phyloP scores from a whole-genome alignment of 2,797 vertebrate genomes.

The Enteromius fasciolatus region DNA sequence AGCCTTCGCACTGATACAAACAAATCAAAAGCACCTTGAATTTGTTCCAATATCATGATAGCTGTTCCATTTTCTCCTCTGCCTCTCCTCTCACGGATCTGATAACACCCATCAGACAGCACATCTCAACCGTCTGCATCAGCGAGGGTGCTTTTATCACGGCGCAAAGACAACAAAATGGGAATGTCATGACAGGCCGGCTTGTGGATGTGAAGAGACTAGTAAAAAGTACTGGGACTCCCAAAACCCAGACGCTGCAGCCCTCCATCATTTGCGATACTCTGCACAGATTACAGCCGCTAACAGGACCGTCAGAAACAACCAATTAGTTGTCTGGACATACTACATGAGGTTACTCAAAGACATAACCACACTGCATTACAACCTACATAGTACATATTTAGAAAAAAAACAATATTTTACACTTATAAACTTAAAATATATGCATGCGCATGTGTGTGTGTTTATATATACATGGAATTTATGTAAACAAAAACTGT shows the following conservation, averaged over 20 bases:
- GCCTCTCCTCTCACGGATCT: slow-evolving; percentile 4
- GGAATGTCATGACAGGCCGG: slow-evolving; percentile 27
- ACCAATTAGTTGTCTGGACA: background rate
- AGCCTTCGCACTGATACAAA: background rate
- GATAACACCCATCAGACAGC: slow-evolving; percentile 19
- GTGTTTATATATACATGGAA: too few relatives aligned
- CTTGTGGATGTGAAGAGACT: slow-evolving; percentile 24
- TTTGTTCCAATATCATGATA: background rate
- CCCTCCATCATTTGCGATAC: background rate
- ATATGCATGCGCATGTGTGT: too few relatives aligned
- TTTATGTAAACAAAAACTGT: background rate
- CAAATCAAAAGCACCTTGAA: slow-evolving; percentile 1
- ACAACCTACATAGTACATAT: too few relatives aligned
- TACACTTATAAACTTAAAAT: too few relatives aligned
- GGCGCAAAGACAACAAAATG: slow-evolving; percentile 29
- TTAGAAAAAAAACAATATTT: too few relatives aligned
- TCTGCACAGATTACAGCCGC: background rate
- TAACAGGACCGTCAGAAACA: background rate
- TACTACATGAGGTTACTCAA: background rate
- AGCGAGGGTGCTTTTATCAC: slow-evolving; percentile 32
- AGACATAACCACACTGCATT: background rate
- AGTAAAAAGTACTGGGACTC: slow-evolving; percentile 16
- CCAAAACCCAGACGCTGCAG: slow-evolving; percentile 13
- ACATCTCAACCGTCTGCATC: background rate
- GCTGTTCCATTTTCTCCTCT: slow-evolving; percentile 9